phyloP scores from a whole-genome alignment of 2,113 vertebrate species.

The Mirounga angustirostris region DNA sequence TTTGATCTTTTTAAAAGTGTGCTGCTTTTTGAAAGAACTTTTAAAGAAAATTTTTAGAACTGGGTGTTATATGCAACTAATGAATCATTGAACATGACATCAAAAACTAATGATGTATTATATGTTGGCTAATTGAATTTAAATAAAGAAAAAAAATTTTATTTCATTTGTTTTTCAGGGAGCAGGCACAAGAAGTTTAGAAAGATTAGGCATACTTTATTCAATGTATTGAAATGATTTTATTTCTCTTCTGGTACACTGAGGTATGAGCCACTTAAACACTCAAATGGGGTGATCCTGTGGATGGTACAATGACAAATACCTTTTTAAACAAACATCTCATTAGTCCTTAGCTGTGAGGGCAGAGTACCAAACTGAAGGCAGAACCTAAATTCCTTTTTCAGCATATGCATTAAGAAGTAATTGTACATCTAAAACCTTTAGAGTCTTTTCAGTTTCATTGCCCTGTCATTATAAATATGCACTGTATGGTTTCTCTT shows the following conservation, averaged over 20 bases:
- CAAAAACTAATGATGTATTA: no score
- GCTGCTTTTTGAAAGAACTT: background rate
- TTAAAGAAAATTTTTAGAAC: background rate
- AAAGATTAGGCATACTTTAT: background rate
- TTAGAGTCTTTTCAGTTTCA: background rate
- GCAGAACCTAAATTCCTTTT: background rate
- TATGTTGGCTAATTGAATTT: no score
- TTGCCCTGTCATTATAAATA: background rate
- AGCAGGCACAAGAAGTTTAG: background rate
- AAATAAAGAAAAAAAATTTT: background rate
- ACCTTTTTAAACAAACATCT: background rate
- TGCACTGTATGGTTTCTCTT: background rate
- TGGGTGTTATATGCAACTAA: no score
- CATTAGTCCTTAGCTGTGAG: background rate
- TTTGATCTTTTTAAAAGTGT: background rate
- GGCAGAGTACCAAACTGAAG: background rate
- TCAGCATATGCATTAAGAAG: background rate
- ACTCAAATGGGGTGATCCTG: background rate
- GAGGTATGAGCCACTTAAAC: background rate
- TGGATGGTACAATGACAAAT: background rate
- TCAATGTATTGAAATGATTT: background rate
- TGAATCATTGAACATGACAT: no score
- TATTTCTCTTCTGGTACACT: background rate
- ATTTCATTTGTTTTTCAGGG: conserved; percentile 23
- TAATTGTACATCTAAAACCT: no score